Evolutionary conservation across 2,113 vertebrate genomes (phyloP).

Genomic region (Harpagus bidentatus): DNA sequence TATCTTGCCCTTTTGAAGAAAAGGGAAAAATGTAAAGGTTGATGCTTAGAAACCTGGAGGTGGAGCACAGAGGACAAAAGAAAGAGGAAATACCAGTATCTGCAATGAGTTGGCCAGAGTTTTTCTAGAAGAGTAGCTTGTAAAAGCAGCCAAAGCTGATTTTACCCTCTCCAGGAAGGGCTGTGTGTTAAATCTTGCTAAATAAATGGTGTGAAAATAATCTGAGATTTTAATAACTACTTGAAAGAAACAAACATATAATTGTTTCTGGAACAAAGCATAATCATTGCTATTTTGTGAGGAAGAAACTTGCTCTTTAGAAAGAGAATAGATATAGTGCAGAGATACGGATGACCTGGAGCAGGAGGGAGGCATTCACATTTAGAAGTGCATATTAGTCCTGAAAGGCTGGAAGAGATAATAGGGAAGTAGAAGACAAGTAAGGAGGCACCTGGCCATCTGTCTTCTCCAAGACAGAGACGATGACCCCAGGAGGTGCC

Average conservation of each 20-base stretch:
- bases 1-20: constrained; percentile 36
- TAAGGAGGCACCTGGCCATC: neutral
- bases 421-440: neutral
- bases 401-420: neutral
- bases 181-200: constrained; percentile 26
- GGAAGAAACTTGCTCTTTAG: neutral
- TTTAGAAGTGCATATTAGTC: neutral
- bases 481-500: neutral
- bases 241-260: constrained; percentile 5
- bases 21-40: constrained; percentile 39
- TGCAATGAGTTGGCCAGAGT: neutral
- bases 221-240: constrained; percentile 14
- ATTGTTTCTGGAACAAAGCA: neutral
- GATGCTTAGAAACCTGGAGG: neutral
- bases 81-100: neutral
- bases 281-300: neutral
- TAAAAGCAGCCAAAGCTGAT: neutral
- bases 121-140: neutral
- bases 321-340: neutral
- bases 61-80: neutral
- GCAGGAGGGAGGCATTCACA: neutral
- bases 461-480: neutral
- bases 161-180: neutral
- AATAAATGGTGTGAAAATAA: constrained; percentile 34
- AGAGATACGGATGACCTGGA: neutral